phyloP scores from a whole-genome alignment of 2,113 vertebrate species.

The Coptodon bakossiorum region DNA sequence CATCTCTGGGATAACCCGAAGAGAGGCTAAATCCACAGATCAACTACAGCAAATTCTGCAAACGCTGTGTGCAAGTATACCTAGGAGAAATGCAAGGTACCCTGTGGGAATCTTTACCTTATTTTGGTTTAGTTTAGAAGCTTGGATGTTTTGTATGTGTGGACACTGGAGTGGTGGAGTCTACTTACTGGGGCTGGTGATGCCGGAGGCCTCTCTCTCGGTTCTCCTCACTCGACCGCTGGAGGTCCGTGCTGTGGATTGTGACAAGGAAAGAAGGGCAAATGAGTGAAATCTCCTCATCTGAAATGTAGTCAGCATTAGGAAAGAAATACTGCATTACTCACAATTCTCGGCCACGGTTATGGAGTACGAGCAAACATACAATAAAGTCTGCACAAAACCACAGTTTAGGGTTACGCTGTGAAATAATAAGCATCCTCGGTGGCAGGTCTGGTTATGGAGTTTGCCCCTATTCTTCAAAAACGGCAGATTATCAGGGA shows the following conservation, averaged over 20 bases:
- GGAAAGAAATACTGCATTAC: background rate
- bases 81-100: background rate
- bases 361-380: background rate
- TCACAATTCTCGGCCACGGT: background rate
- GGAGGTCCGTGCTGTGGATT: slow-evolving; percentile 49
- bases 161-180: background rate
- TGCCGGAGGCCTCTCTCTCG: slow-evolving; percentile 50
- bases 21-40: background rate
- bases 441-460: background rate
- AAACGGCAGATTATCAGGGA: background rate
- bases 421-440: background rate
- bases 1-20: background rate
- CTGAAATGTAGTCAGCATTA: background rate
- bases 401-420: background rate
- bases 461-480: background rate
- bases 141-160: background rate
- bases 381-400: background rate
- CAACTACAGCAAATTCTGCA: background rate
- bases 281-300: background rate
- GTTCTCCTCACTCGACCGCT: slow-evolving; percentile 58
- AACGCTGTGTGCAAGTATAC: background rate
- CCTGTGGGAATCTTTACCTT: background rate
- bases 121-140: background rate
- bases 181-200: slow-evolving; percentile 68
- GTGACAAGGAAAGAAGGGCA: background rate